Conservation (phyloP, 2,113 vertebrate genomes). For the Tonatia bakeri region DNA sequence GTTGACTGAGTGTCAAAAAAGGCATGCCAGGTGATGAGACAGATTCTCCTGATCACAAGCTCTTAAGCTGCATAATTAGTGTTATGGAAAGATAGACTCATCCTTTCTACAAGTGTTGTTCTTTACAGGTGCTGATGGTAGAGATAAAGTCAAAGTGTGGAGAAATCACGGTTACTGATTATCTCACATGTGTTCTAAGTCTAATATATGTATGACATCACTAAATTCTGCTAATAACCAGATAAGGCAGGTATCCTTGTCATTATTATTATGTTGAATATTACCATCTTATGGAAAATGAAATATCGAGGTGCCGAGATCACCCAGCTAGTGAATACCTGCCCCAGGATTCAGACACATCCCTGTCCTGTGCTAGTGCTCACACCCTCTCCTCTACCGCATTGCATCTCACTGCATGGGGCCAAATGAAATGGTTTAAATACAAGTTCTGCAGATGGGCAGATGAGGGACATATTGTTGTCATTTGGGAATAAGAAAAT, state of each 20-base stretch:
- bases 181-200: neutral
- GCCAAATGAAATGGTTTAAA: neutral
- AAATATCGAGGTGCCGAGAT: neutral
- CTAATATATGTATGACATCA: neutral
- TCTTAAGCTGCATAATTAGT: neutral
- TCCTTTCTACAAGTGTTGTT: neutral
- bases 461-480: neutral
- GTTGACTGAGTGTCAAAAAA: neutral
- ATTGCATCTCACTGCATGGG: neutral
- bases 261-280: neutral
- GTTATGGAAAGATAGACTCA: neutral
- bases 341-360: neutral
- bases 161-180: neutral
- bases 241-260: neutral
- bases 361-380: neutral
- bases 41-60: neutral
- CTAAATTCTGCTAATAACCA: neutral
- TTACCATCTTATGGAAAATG: neutral
- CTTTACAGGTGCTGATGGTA: neutral
- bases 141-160: neutral
- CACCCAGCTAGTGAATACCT: neutral
- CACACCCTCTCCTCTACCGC: neutral
- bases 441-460: neutral
- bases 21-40: neutral
- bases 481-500: slow-evolving; percentile 10